These are phyloP conservation scores for Aplysia californica DNA, from an alignment of 1,140 invertebrate species.

Conservation along the genomic window DNA sequence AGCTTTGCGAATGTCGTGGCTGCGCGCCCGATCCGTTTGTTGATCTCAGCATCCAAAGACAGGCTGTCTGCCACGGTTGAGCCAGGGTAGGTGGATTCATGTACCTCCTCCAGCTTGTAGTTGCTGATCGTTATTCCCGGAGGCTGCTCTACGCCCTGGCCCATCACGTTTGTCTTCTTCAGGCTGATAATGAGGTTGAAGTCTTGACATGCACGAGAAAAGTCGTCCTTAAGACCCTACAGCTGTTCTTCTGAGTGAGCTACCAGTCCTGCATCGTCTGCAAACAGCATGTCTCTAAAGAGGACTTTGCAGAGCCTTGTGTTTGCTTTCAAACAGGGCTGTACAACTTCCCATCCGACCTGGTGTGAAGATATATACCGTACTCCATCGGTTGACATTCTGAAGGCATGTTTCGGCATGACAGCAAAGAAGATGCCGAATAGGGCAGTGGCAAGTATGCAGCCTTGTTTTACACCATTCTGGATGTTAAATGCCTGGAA, in stretches of 20 bases:
- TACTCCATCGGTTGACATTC: background rate
- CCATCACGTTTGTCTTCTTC: constrained; percentile 35
- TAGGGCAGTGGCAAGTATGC: constrained; percentile 19
- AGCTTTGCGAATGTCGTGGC: constrained; percentile 23
- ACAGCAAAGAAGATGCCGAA: constrained; percentile 1
- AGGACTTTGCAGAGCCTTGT: constrained; percentile 12
- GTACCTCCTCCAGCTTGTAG: constrained; percentile 30
- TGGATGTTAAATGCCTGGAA: background rate
- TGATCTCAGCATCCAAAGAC: constrained; percentile 31
- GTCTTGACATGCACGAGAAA: constrained; percentile 28
- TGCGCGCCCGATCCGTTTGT: constrained; percentile 33
- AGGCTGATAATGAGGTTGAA: constrained; percentile 38
- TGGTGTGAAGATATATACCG: constrained; percentile 8
- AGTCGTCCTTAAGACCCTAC: constrained; percentile 33
- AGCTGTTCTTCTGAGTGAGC: too few species aligned
- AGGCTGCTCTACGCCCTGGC: constrained; percentile 23
- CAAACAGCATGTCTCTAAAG: constrained; percentile 37
- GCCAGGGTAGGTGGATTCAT: constrained; percentile 37
- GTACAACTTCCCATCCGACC: constrained; percentile 1
- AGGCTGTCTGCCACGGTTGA: constrained; percentile 28
- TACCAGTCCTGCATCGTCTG: constrained; percentile 36
- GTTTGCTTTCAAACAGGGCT: background rate
- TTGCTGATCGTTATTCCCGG: constrained; percentile 31
- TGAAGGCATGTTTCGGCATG: constrained; percentile 13
- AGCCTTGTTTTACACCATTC: constrained; percentile 27